phyloP scores from a whole-genome alignment of 2,888 invertebrate genomes.

The Idaea dimidiata region DNA sequence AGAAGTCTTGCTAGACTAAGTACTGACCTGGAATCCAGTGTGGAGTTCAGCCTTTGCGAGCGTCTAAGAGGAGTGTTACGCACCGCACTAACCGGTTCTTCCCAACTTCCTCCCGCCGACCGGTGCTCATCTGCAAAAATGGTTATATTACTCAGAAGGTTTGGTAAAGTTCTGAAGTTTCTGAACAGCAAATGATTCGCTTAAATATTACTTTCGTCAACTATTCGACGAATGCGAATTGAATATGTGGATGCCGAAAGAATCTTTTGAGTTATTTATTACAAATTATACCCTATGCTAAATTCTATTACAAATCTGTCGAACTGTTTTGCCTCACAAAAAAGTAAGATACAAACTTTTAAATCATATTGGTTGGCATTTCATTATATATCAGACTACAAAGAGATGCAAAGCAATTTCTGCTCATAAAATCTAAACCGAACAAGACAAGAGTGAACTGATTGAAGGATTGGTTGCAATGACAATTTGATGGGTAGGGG shows the following conservation, averaged over 20 bases:
- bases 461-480: background rate
- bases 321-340: background rate
- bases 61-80: conserved; percentile 74
- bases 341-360: background rate
- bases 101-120: conserved; percentile 88
- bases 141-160: background rate
- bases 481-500: background rate
- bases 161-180: background rate
- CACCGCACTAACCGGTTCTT: conserved; percentile 83
- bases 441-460: background rate
- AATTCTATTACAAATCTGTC: too few relatives aligned
- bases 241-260: too few relatives aligned
- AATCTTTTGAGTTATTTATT: too few relatives aligned
- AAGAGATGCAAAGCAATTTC: background rate
- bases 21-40: conserved; percentile 70
- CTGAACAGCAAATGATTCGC: too few relatives aligned
- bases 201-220: too few relatives aligned
- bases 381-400: background rate
- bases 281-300: too few relatives aligned
- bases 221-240: too few relatives aligned
- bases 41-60: conserved; percentile 76
- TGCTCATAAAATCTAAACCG: background rate
- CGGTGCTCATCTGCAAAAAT: conserved; percentile 87
- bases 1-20: background rate
- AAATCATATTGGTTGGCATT: background rate